phyloP scores from a whole-genome alignment of 64 coral and sea anemone genomes.

The Platygyra sinensis region DNA sequence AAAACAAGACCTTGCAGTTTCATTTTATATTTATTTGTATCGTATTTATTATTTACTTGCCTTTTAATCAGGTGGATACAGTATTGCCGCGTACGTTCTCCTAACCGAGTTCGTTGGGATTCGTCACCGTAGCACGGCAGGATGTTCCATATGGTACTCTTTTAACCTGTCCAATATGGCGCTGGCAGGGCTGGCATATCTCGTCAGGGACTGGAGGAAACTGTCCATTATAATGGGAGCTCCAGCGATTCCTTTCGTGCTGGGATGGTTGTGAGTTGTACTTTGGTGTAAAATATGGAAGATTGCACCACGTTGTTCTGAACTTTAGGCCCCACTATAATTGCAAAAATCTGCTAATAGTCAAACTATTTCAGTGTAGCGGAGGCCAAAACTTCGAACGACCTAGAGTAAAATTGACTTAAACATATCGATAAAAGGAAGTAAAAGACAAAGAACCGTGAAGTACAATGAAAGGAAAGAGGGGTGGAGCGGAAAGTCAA shows the following conservation, averaged over 20 bases:
- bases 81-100: constrained; percentile 82
- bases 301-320: too few species aligned
- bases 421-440: too few species aligned
- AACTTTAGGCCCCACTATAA: too few species aligned
- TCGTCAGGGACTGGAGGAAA: constrained; percentile 91
- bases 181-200: constrained; percentile 81
- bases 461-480: too few species aligned
- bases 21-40: too few species aligned
- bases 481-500: too few species aligned
- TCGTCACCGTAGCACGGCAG: constrained; percentile 79
- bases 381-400: too few species aligned
- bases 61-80: constrained; percentile 68
- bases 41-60: neutral
- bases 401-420: too few species aligned
- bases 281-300: neutral
- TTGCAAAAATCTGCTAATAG: too few species aligned
- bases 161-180: constrained; percentile 84
- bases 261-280: constrained; percentile 86
- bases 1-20: too few species aligned
- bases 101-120: constrained; percentile 84
- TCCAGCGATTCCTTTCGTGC: constrained; percentile 70
- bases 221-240: constrained; percentile 77
- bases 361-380: too few species aligned
- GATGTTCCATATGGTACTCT: constrained; percentile 92
- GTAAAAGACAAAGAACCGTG: too few species aligned